Conservation (phyloP, 2,797 vertebrate genomes). For the Sarcophilus harrisii region DNA sequence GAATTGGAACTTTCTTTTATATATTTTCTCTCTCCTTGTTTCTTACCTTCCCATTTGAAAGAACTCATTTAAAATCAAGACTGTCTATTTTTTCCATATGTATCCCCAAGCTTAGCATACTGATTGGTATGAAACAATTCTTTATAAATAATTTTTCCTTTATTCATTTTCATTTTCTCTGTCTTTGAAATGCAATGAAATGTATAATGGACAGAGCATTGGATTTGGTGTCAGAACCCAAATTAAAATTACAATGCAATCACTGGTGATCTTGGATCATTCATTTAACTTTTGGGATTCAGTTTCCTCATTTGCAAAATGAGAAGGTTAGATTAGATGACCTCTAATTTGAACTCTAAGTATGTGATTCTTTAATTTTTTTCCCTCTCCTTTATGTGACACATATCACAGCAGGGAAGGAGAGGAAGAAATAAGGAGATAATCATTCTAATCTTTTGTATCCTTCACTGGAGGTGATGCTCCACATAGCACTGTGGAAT, state of each 20-base stretch:
- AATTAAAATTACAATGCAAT: not conserved
- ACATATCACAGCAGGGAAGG: not conserved
- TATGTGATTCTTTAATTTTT: not conserved
- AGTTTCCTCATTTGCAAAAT: not conserved
- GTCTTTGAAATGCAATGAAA: not conserved
- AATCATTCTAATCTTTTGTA: not conserved
- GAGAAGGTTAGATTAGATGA: not conserved
- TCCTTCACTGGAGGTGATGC: not conserved
- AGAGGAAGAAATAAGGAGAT: not conserved
- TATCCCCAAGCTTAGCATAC: not conserved
- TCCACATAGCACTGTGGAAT: not conserved
- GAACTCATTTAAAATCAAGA: not conserved
- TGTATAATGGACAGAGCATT: not conserved
- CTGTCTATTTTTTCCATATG: not conserved
- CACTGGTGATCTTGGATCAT: not conserved
- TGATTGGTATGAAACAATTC: not conserved
- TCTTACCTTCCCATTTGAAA: not conserved
- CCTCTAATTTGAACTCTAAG: not conserved
- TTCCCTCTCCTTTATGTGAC: not conserved
- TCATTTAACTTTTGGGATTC: not conserved
- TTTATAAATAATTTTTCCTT: not conserved
- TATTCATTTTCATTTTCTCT: not conserved
- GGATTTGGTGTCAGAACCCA: not conserved
- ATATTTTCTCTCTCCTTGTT: not conserved
- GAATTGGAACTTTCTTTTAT: not conserved